Percentiles rank a stretch among this genome's conserved stretches.
These are phyloP conservation scores for Acanthococcus lagerstroemiae DNA, from an alignment of 2,888 invertebrate genomes.

Conservation along the genomic window DNA sequence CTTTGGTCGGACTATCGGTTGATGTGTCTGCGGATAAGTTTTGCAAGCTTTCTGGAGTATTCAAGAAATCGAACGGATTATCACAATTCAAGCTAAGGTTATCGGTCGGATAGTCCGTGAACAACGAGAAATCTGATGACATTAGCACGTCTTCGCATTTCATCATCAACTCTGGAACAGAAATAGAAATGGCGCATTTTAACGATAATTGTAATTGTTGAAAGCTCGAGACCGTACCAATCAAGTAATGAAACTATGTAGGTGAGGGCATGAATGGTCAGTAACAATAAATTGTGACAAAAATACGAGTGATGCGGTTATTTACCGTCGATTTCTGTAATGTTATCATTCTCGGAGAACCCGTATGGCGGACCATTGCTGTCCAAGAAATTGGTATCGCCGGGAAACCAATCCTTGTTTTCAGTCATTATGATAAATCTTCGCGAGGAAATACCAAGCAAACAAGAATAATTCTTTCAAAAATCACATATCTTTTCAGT, in stretches of 20 bases:
- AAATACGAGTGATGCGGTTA: background rate
- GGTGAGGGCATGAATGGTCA: background rate
- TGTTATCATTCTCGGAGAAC: slow-evolving; percentile 7
- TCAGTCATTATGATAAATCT: slow-evolving; percentile 9
- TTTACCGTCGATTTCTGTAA: background rate
- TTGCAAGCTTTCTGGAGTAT: slow-evolving; percentile 2
- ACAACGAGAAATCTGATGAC: slow-evolving; percentile 21
- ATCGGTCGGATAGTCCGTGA: slow-evolving; percentile 7
- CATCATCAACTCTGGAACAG: slow-evolving; percentile 15
- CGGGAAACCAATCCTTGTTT: slow-evolving; percentile 12
- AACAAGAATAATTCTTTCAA: too few relatives aligned
- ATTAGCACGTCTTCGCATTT: slow-evolving; percentile 23
- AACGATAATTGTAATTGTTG: background rate
- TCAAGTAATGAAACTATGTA: background rate
- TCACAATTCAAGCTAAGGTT: background rate
- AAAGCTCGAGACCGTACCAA: background rate
- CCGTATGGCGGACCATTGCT: background rate
- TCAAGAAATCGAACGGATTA: slow-evolving; percentile 16
- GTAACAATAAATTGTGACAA: background rate
- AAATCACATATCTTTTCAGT: background rate
- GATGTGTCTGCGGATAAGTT: background rate
- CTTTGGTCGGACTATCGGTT: background rate
- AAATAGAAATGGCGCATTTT: background rate
- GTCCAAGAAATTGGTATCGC: slow-evolving; percentile 3
- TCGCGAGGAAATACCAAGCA: too few relatives aligned